Conservation (phyloP, 2,113 vertebrate genomes). For the Caranx ignobilis region DNA sequence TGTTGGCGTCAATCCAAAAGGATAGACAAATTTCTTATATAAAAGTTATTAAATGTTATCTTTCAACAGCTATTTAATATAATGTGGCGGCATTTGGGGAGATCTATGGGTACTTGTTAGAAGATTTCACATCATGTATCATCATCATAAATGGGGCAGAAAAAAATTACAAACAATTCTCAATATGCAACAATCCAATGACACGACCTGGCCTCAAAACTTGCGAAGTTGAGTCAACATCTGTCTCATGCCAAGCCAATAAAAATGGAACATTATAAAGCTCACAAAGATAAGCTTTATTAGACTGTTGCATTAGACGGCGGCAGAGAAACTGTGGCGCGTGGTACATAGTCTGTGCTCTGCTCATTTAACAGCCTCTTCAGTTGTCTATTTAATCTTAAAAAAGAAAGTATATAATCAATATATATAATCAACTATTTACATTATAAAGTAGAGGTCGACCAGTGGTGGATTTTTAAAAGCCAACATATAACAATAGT, state of each 20-base stretch:
- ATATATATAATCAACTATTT: too few relatives aligned
- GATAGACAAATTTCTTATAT: not conserved
- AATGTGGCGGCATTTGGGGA: not conserved
- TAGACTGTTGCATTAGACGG: not conserved
- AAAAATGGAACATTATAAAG: not conserved
- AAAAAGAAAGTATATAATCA: not conserved
- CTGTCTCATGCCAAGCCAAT: not conserved
- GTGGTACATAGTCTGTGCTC: not conserved
- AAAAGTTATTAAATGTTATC: not conserved
- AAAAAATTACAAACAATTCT: not conserved
- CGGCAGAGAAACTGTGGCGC: not conserved
- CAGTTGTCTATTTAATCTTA: not conserved
- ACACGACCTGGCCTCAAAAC: not conserved
- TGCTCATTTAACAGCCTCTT: not conserved
- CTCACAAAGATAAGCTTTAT: slow-evolving; percentile 27
- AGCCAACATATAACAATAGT: too few relatives aligned
- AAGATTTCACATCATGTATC: too few relatives aligned
- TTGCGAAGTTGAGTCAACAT: not conserved
- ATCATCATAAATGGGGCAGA: not conserved
- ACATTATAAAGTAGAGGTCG: too few relatives aligned
- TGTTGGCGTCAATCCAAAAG: not conserved
- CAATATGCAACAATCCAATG: not conserved
- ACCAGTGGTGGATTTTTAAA: too few relatives aligned
- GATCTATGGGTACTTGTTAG: too few relatives aligned
- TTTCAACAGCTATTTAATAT: not conserved